phyloP scores from a whole-genome alignment of 2,888 invertebrate species.

The Empis stercorea region DNA sequence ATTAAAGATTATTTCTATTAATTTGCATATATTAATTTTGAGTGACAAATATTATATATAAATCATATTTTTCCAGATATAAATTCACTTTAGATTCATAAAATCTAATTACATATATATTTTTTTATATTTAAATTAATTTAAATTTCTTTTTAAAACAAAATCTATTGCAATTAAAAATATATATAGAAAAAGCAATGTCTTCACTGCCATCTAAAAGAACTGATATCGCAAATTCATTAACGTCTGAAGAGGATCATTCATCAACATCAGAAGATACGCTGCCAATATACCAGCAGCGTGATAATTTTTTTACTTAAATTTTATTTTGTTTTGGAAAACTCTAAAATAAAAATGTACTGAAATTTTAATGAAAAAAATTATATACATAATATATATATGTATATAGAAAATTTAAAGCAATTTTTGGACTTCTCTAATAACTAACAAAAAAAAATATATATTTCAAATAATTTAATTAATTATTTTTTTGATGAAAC shows the following conservation, averaged over 20 bases:
- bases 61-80: no score
- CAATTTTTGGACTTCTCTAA: background rate
- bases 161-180: constrained; percentile 1
- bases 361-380: no score
- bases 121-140: no score
- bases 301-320: constrained; percentile 68
- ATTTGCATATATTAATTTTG: no score
- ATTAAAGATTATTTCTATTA: no score
- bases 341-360: no score
- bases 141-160: no score
- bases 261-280: constrained; percentile 52
- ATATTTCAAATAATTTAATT: constrained; percentile 6
- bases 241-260: constrained; percentile 48
- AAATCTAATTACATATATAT: no score
- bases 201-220: constrained; percentile 52
- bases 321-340: constrained; percentile 7
- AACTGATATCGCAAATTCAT: constrained; percentile 30
- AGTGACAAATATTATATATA: no score
- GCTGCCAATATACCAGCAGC: constrained; percentile 72
- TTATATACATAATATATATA: no score
- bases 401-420: no score
- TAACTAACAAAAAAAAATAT: constrained; percentile 2
- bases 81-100: no score
- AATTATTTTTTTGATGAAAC: constrained; percentile 4
- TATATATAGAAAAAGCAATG: constrained; percentile 64